These are phyloP conservation scores for Bubalus kerabau DNA, from an alignment of 2,113 vertebrate genomes.

Conservation along the genomic window DNA sequence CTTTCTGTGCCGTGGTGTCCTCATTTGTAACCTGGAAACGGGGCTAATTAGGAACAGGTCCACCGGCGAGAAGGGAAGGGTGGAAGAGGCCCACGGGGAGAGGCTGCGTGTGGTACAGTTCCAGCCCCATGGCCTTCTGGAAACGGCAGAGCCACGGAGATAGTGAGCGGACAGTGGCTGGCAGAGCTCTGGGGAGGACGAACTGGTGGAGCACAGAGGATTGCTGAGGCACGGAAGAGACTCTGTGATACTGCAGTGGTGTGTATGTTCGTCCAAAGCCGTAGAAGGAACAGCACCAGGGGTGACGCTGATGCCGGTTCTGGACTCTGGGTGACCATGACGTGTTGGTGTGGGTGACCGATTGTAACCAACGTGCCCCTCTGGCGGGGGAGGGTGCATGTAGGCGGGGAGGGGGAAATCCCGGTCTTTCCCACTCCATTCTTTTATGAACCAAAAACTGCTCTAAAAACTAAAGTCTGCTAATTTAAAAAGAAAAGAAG, in stretches of 20 bases:
- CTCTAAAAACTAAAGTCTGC: neutral
- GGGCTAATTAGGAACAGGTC: neutral
- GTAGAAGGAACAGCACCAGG: too few relatives aligned
- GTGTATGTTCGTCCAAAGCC: neutral
- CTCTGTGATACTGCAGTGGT: too few relatives aligned
- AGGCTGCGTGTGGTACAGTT: neutral
- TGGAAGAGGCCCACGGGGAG: neutral
- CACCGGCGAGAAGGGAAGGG: neutral
- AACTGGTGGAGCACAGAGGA: neutral
- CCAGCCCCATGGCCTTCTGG: neutral
- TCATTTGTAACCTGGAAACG: constrained; percentile 45
- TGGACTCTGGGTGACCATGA: neutral
- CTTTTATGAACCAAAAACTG: neutral
- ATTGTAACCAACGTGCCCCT: neutral
- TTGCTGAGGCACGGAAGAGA: rapidly evolving
- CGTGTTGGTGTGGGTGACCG: neutral
- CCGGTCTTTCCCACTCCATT: neutral
- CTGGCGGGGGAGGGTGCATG: rapidly evolving
- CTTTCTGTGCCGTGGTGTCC: neutral
- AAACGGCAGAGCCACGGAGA: neutral
- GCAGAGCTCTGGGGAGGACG: neutral
- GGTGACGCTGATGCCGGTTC: too few relatives aligned
- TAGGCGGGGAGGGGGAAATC: neutral
- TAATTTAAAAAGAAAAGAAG: neutral
- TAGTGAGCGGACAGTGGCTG: neutral